These are phyloP conservation scores for Heterohyrax brucei DNA, from an alignment of 2,797 vertebrate genomes.

Conservation along the genomic window DNA sequence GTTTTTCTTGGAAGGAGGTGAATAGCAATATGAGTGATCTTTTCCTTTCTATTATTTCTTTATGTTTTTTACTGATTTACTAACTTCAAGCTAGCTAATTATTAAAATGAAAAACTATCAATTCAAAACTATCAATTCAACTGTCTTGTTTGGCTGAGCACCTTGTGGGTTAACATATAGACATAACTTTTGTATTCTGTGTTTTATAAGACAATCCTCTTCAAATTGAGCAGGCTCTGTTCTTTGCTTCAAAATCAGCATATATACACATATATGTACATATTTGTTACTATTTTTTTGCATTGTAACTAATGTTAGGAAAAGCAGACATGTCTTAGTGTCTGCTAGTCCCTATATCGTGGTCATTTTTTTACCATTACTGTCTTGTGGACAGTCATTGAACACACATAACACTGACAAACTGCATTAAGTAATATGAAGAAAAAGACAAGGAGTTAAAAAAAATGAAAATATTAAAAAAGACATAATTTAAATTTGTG, in stretches of 20 bases:
- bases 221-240: not conserved
- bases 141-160: not conserved
- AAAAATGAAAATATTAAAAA: not conserved
- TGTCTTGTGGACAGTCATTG: too few species aligned
- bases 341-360: not conserved
- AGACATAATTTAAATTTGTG: not conserved
- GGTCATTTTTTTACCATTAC: not conserved
- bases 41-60: not conserved
- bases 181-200: not conserved
- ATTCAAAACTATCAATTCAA: not conserved
- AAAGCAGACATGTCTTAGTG: not conserved
- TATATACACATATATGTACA: not conserved
- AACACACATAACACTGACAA: not conserved
- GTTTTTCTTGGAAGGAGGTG: not conserved
- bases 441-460: not conserved
- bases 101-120: not conserved
- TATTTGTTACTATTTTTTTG: not conserved
- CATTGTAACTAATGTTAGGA: not conserved
- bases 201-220: not conserved
- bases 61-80: not conserved
- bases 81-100: slow-evolving; percentile 26
- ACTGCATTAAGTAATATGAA: not conserved
- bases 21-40: not conserved
- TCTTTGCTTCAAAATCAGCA: not conserved
- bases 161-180: not conserved